Conservation (phyloP, 2,113 vertebrate species). For the Plecotus auritus region DNA sequence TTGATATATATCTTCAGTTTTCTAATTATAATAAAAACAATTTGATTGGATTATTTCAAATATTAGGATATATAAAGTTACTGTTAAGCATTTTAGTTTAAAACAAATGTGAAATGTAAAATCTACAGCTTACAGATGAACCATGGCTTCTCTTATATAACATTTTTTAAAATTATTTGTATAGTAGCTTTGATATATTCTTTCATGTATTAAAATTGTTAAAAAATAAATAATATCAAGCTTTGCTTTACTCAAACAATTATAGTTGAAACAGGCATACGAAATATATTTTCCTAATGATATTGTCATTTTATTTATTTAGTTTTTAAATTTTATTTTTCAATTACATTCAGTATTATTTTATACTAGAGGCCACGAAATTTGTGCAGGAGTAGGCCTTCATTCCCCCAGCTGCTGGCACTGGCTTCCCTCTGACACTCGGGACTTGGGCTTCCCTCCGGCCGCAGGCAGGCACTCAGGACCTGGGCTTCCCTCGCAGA, state of each 20-base stretch:
- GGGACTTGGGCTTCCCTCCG: too few species aligned
- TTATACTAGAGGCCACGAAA: not conserved
- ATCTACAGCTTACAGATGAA: not conserved
- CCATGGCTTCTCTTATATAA: not conserved
- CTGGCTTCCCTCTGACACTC: too few species aligned
- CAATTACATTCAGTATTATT: not conserved
- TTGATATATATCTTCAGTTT: not conserved
- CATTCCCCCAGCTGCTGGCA: too few species aligned
- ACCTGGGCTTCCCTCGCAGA: too few species aligned
- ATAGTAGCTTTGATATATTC: not conserved
- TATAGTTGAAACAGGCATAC: not conserved
- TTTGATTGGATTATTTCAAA: not conserved
- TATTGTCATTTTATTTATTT: not conserved
- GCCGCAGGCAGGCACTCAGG: too few species aligned
- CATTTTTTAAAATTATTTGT: conserved; percentile 34
- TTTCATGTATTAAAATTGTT: not conserved
- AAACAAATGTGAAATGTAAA: conserved; percentile 16
- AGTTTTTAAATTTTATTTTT: not conserved
- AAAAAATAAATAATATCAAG: not conserved
- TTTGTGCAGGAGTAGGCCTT: too few species aligned
- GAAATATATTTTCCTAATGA: not conserved
- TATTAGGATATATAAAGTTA: conserved; percentile 7
- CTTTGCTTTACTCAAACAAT: not conserved
- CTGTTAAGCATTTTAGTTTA: conserved; percentile 15
- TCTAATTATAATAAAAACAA: conserved; percentile 7